Evolutionary conservation across 2,113 vertebrate genomes (phyloP), one percentile per base, ranked within the genome.

Genomic region (Marmota flaviventris): DNA sequence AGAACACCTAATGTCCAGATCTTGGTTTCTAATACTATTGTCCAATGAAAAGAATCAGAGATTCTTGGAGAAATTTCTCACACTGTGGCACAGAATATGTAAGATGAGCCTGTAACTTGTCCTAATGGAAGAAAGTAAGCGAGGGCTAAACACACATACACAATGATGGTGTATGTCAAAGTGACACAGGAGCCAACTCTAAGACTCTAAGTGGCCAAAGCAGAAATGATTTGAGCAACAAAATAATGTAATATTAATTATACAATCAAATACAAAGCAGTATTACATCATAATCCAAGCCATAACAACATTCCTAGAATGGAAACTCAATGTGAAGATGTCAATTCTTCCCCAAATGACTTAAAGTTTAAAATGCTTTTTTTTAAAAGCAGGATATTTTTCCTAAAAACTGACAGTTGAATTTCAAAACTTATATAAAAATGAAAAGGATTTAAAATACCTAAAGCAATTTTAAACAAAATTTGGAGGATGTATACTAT

Each of bases 201-300:
- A 86, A 94, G 75, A 45, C 18, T 73, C 45, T 42, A 14, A 34
- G 34, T 48, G 37, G 27, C n/a, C 58, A 76, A 75, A 85, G 22
- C 18, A 81, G 81, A 61, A 24, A 85, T 4, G 32, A 72, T 16
- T 42, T 63, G 27, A 89, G 37, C 53, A 85, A 85, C 29, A 45
- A 27, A 69, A 85, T 53, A 81, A 81, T 76, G 22, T 56, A 73
- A 61, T 25, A 0, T 39, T 45, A 32, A 69, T 92, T 76, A 58
- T 37, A 83, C 37, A 75, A 25, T 4, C 58, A 61, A 61, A 61
- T 8, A 89, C n/a, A 78, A 85, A 85, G 39, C 34, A 85, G 1
- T 86, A 70, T 10, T 56, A 29, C 63, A 77, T 93, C 78, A 56
- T 77, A 93, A 93, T 83, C 67, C 14, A 70, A 91, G 34, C 76